Base-by-base conservation (phyloP, 2,113 vertebrate species). In the Gallinago paraguaiae region DNA sequence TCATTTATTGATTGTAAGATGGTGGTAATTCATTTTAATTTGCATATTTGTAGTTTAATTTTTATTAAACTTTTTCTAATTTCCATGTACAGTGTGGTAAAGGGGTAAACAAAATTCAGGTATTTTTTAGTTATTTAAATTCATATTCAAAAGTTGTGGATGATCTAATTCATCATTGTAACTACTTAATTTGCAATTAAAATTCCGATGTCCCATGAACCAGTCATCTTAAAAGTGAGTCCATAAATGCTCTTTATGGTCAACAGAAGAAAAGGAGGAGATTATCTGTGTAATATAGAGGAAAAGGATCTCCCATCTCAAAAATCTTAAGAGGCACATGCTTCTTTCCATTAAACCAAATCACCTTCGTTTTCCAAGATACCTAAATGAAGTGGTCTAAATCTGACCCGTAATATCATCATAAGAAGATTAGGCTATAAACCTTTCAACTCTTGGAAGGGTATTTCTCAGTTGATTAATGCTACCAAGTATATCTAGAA, bases 1-100 rank as follows among this genome's bases (percentile, higher is more conserved):
- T 60, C 97, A 98, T 30, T 96, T 99, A 54, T 86, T 99, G 87
- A 97, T 98, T 92, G 99, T 99, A 98, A 99, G 99, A 96, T 23
- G 37, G 22, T 80, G 45, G 22, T 76, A 0, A 68, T 92, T 82
- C 85, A 15, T 90, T 86, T 33, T 56, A 31, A 75, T 90, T 91
- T 76, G 11, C 20, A 11, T 74, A 30, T 79, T 64, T 89, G 11
- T 71, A 53, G 20, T 35, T 83, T n/a, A 80, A 10, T 54, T 74
- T 78, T 67, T 84, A 69, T 20, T 80, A 23, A 57, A 61, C 12
- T 61, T 81, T 27, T 91, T 69, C 35, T 69, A 5, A 18, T 72
- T 89, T 67, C 35, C 22, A 74, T 17, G 23, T 67, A 31, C n/a
- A 37, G 6, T 45, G 3, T 75, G 80, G n/a, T n/a, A 43, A 76